Percentiles rank a stretch among this genome's conserved stretches.
Evolutionary conservation across 1,140 invertebrate species (phyloP).

Genomic region (Drosophila dunni): DNA sequence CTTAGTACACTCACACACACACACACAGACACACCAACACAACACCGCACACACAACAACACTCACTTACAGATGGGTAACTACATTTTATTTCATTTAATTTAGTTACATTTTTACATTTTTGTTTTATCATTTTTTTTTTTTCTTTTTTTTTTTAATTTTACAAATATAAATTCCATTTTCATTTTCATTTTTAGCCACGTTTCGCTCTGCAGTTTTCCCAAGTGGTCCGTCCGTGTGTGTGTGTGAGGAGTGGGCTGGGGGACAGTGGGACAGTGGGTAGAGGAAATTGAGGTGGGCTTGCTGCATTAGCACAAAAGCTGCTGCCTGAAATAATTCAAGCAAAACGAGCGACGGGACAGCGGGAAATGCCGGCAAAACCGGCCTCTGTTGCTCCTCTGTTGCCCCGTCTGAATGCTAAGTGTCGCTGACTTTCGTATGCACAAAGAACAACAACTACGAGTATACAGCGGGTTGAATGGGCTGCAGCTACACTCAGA

Average conservation of each 20-base stretch:
- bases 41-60: background rate
- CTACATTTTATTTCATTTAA: conserved; percentile 76
- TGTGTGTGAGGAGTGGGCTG: background rate
- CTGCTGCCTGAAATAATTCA: conserved; percentile 69
- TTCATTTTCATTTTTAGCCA: conserved; percentile 46
- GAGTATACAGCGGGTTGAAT: conserved; percentile 2
- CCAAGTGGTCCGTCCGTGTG: conserved; percentile 40
- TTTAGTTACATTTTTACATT: conserved; percentile 71
- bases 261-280: background rate
- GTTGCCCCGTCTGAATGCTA: conserved; percentile 7
- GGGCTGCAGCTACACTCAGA: background rate
- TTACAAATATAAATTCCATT: conserved; percentile 79
- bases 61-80: background rate
- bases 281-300: background rate
- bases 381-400: conserved; percentile 8
- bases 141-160: conserved; percentile 38
- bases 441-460: conserved; percentile 40
- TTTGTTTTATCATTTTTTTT: conserved; percentile 25
- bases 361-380: conserved; percentile 14
- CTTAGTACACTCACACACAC: background rate
- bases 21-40: conserved; percentile 5
- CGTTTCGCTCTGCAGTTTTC: conserved; percentile 43
- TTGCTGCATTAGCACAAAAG: conserved; percentile 75
- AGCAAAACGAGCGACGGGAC: conserved; percentile 45
- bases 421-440: conserved; percentile 49